A percentile compares a stretch with the other conserved stretches of the same genome.
Evolutionary conservation across 1,140 invertebrate species (phyloP).

Genomic region (Homarus americanus): DNA sequence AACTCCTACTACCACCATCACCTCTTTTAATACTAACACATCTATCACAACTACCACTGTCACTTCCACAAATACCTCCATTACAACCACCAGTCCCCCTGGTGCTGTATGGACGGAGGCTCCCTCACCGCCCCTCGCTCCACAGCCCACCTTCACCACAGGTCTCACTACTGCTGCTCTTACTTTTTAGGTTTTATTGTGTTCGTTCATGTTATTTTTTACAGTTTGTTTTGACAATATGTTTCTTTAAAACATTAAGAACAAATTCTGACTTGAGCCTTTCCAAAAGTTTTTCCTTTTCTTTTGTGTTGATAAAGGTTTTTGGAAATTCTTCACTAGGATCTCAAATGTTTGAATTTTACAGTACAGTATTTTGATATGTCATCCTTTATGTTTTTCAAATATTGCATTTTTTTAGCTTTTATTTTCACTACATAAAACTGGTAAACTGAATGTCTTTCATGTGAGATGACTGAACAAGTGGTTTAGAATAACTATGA

Average conservation of each 20-base stretch:
- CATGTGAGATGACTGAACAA: neutral
- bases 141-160: constrained; percentile 50
- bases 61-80: constrained; percentile 39
- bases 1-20: constrained; percentile 36
- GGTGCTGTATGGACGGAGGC: constrained; percentile 60
- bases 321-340: too few species aligned
- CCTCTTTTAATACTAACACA: constrained; percentile 46
- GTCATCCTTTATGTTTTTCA: too few species aligned
- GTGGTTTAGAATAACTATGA: neutral
- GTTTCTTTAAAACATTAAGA: neutral
- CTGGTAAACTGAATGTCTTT: neutral
- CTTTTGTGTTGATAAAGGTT: too few species aligned
- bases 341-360: too few species aligned
- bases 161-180: constrained; percentile 53
- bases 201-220: neutral
- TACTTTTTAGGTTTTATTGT: constrained; percentile 15
- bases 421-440: too few species aligned
- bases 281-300: too few species aligned
- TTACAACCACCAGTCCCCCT: constrained; percentile 35
- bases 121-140: constrained; percentile 17
- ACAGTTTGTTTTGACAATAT: neutral
- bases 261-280: too few species aligned
- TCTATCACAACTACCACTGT: constrained; percentile 41
- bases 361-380: too few species aligned
- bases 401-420: too few species aligned